phyloP scores from a whole-genome alignment of 2,888 invertebrate genomes.

The Noctua pronuba region DNA sequence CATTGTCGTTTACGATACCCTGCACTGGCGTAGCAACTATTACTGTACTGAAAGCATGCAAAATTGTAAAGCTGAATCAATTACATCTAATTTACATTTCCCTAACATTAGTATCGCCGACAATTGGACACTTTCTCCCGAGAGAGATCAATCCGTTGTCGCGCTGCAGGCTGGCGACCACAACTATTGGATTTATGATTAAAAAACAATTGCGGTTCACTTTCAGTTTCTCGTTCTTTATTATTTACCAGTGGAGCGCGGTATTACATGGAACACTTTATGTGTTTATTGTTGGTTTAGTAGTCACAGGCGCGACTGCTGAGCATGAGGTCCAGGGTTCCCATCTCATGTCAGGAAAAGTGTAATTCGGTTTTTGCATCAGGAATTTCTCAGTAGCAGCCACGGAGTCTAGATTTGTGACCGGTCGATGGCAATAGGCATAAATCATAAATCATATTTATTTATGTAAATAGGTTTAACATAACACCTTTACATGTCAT shows the following conservation, averaged over 20 bases:
- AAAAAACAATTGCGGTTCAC: constrained; percentile 34
- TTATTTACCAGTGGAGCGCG: constrained; percentile 5
- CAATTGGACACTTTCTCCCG: constrained; percentile 30
- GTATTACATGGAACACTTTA: background rate
- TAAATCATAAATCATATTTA: too few species aligned
- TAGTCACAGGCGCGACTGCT: background rate
- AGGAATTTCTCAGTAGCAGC: too few species aligned
- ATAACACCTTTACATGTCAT: too few species aligned
- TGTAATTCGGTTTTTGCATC: too few species aligned
- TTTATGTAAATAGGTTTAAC: too few species aligned
- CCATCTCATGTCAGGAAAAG: too few species aligned
- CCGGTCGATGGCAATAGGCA: too few species aligned
- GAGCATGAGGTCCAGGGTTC: too few species aligned
- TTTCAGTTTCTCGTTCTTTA: background rate
- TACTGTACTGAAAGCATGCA: constrained; percentile 3
- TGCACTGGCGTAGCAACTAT: background rate
- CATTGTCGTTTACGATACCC: background rate
- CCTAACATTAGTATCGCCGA: background rate
- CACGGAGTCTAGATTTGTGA: too few species aligned
- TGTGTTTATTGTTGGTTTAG: background rate
- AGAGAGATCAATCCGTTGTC: constrained; percentile 26
- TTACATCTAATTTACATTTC: constrained; percentile 13
- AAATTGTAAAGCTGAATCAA: background rate
- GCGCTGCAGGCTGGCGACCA: constrained; percentile 8
- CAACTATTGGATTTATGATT: constrained; percentile 1